These are phyloP conservation scores for Dinocampus coccinellae DNA, from an alignment of 2,888 invertebrate species.

Conservation along the genomic window DNA sequence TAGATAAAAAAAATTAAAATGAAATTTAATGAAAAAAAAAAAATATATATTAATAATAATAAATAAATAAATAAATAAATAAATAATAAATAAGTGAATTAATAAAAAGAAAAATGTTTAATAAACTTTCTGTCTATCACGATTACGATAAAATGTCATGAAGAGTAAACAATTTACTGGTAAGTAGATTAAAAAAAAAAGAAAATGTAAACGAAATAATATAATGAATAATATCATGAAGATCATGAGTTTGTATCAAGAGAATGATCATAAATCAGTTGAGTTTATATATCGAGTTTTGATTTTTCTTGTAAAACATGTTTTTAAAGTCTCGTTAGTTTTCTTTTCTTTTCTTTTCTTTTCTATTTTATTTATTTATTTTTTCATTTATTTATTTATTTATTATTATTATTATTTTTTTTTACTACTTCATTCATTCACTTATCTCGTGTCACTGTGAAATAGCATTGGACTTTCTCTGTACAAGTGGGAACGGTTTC, in stretches of 20 bases:
- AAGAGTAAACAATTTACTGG: slow-evolving; percentile 11
- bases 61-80: no score
- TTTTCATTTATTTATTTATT: no score
- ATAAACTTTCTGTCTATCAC: slow-evolving; percentile 26
- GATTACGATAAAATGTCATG: slow-evolving; percentile 13
- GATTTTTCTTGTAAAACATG: slow-evolving; percentile 20
- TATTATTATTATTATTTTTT: no score
- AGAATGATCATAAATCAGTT: slow-evolving; percentile 18
- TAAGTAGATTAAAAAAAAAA: not conserved
- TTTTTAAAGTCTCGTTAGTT: not conserved
- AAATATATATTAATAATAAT: no score
- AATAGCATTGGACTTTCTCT: slow-evolving; percentile 26
- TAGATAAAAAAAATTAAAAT: not conserved
- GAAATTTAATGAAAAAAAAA: not conserved
- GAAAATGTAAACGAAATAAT: not conserved
- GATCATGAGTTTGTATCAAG: not conserved
- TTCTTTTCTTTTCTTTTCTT: not conserved
- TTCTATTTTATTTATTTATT: slow-evolving; percentile 5
- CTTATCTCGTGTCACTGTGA: slow-evolving; percentile 10
- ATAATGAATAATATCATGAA: no score
- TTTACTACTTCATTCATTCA: no score
- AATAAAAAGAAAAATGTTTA: not conserved
- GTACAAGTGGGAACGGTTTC: slow-evolving; percentile 11
- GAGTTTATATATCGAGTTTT: slow-evolving; percentile 2
- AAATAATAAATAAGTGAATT: no score